Evolutionary conservation across 2,113 vertebrate species (phyloP).

Genomic region (Vulpes ferrilata): DNA sequence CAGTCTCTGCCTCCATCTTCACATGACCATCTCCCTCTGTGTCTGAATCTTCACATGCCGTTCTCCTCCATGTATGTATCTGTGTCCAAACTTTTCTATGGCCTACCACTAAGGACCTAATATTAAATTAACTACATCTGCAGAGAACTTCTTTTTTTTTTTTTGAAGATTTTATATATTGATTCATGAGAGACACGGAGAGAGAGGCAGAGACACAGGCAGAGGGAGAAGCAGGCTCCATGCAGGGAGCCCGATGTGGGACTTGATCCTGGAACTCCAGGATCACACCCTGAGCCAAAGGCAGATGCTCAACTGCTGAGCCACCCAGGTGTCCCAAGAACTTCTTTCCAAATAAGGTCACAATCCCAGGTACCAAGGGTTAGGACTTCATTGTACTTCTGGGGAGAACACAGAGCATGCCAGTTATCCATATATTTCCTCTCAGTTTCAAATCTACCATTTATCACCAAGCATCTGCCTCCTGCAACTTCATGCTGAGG

Average conservation of each 20-base stretch:
- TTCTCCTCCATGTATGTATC: background rate
- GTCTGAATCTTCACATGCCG: background rate
- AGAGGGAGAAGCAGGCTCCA: too few relatives aligned
- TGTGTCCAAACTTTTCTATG: background rate
- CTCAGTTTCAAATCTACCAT: background rate
- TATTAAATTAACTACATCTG: background rate
- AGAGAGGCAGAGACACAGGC: too few relatives aligned
- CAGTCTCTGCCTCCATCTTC: background rate
- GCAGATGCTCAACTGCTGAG: too few relatives aligned
- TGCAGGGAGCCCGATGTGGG: too few relatives aligned
- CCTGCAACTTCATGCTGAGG: background rate
- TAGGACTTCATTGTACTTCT: background rate
- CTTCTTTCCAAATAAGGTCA: background rate
- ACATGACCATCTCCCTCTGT: background rate
- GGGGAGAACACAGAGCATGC: fast-evolving
- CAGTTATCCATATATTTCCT: background rate
- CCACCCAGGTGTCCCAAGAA: background rate
- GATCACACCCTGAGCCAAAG: too few relatives aligned
- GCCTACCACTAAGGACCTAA: background rate
- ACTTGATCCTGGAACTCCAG: too few relatives aligned
- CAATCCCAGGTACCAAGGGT: background rate
- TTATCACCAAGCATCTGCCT: background rate
- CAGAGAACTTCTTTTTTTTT: background rate
- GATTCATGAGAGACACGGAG: too few relatives aligned
- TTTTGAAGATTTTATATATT: too few relatives aligned